phyloP scores from a whole-genome alignment of 2,797 vertebrate species.

The Psittacula derbiana region DNA sequence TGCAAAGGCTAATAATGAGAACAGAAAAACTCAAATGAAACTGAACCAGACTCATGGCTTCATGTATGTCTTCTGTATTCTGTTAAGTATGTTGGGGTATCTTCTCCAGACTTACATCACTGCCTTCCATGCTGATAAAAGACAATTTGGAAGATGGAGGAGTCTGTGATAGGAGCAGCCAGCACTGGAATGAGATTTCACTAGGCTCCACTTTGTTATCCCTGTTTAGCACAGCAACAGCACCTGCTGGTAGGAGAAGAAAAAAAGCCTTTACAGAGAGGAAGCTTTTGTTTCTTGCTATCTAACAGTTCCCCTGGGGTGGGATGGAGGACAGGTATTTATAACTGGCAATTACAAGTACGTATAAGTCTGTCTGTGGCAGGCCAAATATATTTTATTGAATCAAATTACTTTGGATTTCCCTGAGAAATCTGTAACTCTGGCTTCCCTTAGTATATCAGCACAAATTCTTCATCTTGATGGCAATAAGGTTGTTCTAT shows the following conservation, averaged over 20 bases:
- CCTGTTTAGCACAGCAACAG: background rate
- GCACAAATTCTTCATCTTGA: slow-evolving; percentile 16
- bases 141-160: background rate
- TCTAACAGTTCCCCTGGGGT: background rate
- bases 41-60: background rate
- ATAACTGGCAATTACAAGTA: background rate
- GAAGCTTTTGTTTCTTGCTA: background rate
- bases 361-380: background rate
- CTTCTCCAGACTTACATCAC: background rate
- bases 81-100: background rate
- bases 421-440: slow-evolving; percentile 2
- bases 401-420: slow-evolving; percentile 27
- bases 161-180: background rate
- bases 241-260: background rate
- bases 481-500: background rate
- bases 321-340: slow-evolving; percentile 15
- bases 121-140: background rate
- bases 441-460: background rate
- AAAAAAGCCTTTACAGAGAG: background rate
- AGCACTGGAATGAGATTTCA: background rate
- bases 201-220: background rate
- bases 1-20: background rate
- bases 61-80: background rate
- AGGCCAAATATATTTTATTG: slow-evolving; percentile 7
- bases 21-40: background rate